These are phyloP conservation scores for Amiota minor DNA, from an alignment of 2,888 invertebrate species.

Conservation along the genomic window DNA sequence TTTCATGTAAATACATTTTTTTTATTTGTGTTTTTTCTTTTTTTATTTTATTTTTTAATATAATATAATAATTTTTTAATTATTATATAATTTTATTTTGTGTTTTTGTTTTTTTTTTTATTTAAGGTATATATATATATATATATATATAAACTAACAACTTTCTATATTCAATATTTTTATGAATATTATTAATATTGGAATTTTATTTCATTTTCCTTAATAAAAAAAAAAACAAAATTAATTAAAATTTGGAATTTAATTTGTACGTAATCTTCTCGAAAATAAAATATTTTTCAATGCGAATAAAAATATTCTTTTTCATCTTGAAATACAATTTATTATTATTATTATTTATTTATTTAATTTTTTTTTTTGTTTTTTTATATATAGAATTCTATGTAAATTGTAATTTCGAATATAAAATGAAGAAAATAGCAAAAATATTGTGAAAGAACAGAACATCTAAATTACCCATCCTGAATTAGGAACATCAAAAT, in stretches of 20 bases:
- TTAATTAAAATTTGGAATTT: not conserved
- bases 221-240: not conserved
- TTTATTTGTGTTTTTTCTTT: not conserved
- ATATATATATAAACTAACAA: not conserved
- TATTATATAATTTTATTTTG: not conserved
- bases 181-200: not conserved
- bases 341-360: too few species aligned
- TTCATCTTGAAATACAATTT: too few species aligned
- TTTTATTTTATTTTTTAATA: not conserved
- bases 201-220: not conserved
- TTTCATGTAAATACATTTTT: conserved; percentile 44
- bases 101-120: not conserved
- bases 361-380: too few species aligned
- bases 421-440: too few species aligned
- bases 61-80: not conserved
- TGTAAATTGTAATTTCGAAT: too few species aligned
- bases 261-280: not conserved
- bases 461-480: too few species aligned
- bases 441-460: too few species aligned
- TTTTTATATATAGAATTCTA: too few species aligned
- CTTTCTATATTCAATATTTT: not conserved
- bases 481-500: too few species aligned
- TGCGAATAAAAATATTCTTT: too few species aligned
- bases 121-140: conserved; percentile 14
- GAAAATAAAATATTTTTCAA: too few species aligned